Percentiles rank a stretch among this genome's conserved stretches.
Conservation (phyloP, 1,140 invertebrate species). For the Phocides pigmalion region DNA sequence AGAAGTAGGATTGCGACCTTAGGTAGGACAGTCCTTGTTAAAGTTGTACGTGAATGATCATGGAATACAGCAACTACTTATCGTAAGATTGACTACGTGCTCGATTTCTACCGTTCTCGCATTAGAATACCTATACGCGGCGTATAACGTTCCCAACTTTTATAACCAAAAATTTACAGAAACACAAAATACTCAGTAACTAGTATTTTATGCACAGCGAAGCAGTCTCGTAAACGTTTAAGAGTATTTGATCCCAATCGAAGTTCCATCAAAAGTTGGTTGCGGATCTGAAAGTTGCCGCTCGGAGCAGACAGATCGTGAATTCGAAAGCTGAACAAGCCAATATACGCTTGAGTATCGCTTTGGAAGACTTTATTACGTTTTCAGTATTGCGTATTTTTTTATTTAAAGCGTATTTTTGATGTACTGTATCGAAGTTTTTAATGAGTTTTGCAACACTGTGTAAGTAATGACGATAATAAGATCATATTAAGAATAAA, state of each 20-base stretch:
- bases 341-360: slow-evolving; percentile 27
- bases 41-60: too few relatives aligned
- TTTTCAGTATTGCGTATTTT: neutral
- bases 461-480: neutral
- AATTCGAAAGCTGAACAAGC: slow-evolving; percentile 24
- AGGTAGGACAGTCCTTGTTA: too few relatives aligned
- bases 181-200: neutral
- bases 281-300: slow-evolving; percentile 24
- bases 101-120: too few relatives aligned
- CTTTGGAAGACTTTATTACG: slow-evolving; percentile 24
- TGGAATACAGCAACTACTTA: too few relatives aligned
- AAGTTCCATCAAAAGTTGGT: slow-evolving; percentile 16
- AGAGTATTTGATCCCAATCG: slow-evolving; percentile 14
- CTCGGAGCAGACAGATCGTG: slow-evolving; percentile 18
- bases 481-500: too few relatives aligned
- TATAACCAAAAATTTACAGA: too few relatives aligned
- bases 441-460: too few relatives aligned
- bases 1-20: too few relatives aligned
- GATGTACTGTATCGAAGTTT: too few relatives aligned
- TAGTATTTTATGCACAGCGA: neutral
- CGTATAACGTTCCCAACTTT: too few relatives aligned
- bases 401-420: slow-evolving; percentile 17
- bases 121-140: too few relatives aligned
- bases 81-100: too few relatives aligned
- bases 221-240: neutral